Evolutionary conservation across 2,797 vertebrate genomes (phyloP).

Genomic region (Galaxias olidus): DNA sequence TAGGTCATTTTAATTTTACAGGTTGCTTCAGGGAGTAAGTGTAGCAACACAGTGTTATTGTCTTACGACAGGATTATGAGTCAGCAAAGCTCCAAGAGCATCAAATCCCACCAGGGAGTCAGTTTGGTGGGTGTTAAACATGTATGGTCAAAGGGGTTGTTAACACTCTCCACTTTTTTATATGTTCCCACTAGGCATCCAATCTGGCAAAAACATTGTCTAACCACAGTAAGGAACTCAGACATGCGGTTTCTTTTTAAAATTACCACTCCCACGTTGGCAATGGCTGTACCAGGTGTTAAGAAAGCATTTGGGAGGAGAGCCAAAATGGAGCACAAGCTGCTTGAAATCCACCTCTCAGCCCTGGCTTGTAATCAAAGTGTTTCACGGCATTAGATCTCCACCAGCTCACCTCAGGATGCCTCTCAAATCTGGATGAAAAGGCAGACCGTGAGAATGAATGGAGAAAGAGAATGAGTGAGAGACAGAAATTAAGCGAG

Average conservation of each 20-base stretch:
- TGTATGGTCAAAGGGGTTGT: no score
- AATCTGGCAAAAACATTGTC: no score
- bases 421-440: slow-evolving; percentile 61
- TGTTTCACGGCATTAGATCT: slow-evolving; percentile 66
- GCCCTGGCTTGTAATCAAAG: slow-evolving; percentile 68
- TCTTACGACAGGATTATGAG: no score
- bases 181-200: no score
- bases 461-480: not conserved
- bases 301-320: slow-evolving; percentile 60
- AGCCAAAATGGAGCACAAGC: slow-evolving; percentile 66
- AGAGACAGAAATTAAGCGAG: not conserved
- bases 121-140: no score
- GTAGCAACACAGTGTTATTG: no score
- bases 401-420: slow-evolving; percentile 63
- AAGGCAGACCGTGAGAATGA: not conserved
- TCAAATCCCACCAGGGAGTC: no score
- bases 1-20: no score
- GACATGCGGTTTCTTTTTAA: not conserved
- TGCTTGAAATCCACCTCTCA: slow-evolving; percentile 68
- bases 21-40: no score
- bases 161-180: no score
- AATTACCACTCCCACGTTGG: slow-evolving; percentile 38
- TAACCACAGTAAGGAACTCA: no score
- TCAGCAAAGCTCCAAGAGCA: no score
- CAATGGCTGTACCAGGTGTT: slow-evolving; percentile 43